These are phyloP conservation scores for Galbula dea DNA, from an alignment of 2,113 vertebrate genomes.

Conservation along the genomic window DNA sequence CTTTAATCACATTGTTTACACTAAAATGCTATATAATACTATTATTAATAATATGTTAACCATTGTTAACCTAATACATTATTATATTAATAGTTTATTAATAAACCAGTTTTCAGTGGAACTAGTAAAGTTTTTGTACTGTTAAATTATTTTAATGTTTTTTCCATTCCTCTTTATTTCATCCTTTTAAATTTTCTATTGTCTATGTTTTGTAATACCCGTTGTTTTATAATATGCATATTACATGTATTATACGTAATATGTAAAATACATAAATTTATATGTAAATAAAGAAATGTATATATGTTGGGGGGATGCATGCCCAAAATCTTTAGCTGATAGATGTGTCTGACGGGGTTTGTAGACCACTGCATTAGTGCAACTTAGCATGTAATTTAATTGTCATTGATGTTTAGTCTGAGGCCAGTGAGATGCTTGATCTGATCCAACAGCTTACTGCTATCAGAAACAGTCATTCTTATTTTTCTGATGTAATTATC, in stretches of 20 bases:
- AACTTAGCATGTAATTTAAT: not conserved
- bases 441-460: not conserved
- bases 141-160: not conserved
- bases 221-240: too few relatives aligned
- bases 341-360: not conserved
- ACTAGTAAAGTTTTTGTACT: not conserved
- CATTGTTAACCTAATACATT: accelerated
- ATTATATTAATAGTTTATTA: not conserved
- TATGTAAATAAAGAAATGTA: not conserved
- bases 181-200: not conserved
- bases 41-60: not conserved
- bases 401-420: not conserved
- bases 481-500: not conserved
- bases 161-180: too few relatives aligned
- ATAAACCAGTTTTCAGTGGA: not conserved
- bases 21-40: not conserved
- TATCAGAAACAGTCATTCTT: not conserved
- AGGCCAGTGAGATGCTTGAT: not conserved
- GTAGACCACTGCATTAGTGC: not conserved
- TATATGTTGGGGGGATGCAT: not conserved
- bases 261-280: too few relatives aligned
- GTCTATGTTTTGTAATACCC: not conserved
- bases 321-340: not conserved
- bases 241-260: too few relatives aligned
- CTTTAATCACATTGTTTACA: not conserved